These are phyloP conservation scores for Cichladusa arquata DNA, from an alignment of 2,113 vertebrate species.

Conservation along the genomic window DNA sequence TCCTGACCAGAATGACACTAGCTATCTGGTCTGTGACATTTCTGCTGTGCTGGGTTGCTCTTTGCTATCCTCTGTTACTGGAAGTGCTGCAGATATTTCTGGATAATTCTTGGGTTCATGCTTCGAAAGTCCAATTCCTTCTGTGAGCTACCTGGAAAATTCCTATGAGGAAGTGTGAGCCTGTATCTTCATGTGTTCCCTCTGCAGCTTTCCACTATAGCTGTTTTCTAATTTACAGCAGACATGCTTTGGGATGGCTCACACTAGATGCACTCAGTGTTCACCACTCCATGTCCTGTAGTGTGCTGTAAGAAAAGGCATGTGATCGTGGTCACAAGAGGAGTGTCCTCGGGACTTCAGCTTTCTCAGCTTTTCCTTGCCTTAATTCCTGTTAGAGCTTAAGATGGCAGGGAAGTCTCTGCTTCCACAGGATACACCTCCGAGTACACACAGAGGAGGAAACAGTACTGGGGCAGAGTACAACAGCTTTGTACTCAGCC, in stretches of 20 bases:
- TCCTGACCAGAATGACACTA: background rate
- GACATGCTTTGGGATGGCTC: background rate
- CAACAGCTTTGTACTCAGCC: background rate
- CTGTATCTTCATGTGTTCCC: background rate
- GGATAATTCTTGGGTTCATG: background rate
- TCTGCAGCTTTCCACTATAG: background rate
- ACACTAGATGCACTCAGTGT: background rate
- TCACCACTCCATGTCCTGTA: background rate
- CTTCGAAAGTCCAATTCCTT: background rate
- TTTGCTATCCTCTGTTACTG: background rate
- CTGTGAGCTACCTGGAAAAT: background rate
- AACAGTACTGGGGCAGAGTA: background rate
- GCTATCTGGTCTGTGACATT: background rate
- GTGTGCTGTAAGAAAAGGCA: background rate
- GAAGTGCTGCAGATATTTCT: background rate
- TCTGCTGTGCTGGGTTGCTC: background rate
- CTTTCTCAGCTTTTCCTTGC: background rate
- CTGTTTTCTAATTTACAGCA: background rate
- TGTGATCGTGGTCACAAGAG: accelerated
- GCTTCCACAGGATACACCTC: background rate
- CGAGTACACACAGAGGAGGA: background rate
- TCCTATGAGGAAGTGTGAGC: background rate
- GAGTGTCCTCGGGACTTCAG: background rate
- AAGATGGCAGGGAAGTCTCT: background rate
- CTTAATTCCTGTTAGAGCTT: background rate